phyloP scores from a whole-genome alignment of 2,888 invertebrate genomes.

The Papilio protenor region DNA sequence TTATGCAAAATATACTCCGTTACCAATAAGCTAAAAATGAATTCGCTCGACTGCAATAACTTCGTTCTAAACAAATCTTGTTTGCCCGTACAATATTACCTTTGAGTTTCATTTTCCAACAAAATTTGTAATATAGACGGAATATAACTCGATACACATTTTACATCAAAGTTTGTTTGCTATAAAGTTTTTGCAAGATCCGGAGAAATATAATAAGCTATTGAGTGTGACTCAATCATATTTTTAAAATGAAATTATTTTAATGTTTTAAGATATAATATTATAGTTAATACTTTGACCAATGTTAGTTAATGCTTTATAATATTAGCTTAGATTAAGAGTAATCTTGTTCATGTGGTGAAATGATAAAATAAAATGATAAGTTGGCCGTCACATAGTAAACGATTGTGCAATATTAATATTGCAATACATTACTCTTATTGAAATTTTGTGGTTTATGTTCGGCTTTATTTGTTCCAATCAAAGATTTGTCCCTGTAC shows the following conservation, averaged over 20 bases:
- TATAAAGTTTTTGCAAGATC: background rate
- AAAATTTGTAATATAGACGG: background rate
- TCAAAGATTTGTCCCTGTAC: constrained; percentile 7
- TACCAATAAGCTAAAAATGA: background rate
- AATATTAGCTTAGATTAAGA: background rate
- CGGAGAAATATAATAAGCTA: background rate
- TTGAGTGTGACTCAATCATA: background rate
- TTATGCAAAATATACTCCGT: background rate
- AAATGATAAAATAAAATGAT: background rate
- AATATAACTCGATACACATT: background rate
- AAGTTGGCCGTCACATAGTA: background rate
- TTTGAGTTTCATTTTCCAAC: background rate
- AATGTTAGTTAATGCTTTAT: background rate
- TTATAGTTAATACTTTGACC: background rate
- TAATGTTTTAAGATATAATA: background rate
- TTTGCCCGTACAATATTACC: background rate
- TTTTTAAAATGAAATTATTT: no score
- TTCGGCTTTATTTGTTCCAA: constrained; percentile 9
- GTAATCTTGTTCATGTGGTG: background rate
- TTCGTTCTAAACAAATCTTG: background rate
- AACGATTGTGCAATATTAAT: background rate
- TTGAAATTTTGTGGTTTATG: background rate
- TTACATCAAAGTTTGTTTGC: background rate
- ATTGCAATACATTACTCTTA: background rate
- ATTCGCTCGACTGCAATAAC: constrained; percentile 1